Conservation (phyloP, 2,113 vertebrate genomes). For the Tragelaphus imberbis region DNA sequence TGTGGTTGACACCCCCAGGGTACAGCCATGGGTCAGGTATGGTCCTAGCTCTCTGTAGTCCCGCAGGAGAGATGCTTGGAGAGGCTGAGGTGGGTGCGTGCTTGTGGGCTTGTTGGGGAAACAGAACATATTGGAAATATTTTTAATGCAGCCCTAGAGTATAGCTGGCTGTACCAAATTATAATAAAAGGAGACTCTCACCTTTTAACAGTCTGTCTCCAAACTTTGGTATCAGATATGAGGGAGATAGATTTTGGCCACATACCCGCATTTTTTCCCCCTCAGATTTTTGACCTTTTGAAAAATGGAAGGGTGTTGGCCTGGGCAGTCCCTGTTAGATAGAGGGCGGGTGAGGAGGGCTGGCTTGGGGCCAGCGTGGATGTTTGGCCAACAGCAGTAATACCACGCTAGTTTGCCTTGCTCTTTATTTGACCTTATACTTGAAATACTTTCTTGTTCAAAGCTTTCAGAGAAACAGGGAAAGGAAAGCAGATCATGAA, state of each 20-base stretch:
- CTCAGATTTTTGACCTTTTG: slow-evolving; percentile 3
- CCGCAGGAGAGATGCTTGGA: background rate
- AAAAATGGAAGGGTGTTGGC: background rate
- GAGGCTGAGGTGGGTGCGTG: background rate
- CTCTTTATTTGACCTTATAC: slow-evolving; percentile 5
- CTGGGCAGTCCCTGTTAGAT: background rate
- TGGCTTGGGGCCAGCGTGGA: background rate
- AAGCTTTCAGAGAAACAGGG: background rate
- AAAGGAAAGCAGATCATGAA: background rate
- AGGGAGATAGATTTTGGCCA: background rate
- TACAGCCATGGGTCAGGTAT: background rate
- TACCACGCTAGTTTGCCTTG: background rate
- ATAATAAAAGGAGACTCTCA: background rate
- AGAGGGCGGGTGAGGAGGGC: background rate
- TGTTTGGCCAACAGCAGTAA: background rate
- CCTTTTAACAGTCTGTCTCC: background rate
- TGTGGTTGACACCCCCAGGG: background rate
- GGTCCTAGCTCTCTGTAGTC: background rate
- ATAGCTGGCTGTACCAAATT: background rate
- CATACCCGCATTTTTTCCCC: background rate
- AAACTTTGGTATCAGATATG: background rate
- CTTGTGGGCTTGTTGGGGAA: background rate
- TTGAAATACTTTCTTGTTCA: slow-evolving; percentile 30
- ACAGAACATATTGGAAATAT: background rate
- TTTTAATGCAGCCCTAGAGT: background rate